Percentiles rank a stretch among this genome's conserved stretches.
Conservation (phyloP, 2,797 vertebrate genomes). For the Furcifer pardalis region DNA sequence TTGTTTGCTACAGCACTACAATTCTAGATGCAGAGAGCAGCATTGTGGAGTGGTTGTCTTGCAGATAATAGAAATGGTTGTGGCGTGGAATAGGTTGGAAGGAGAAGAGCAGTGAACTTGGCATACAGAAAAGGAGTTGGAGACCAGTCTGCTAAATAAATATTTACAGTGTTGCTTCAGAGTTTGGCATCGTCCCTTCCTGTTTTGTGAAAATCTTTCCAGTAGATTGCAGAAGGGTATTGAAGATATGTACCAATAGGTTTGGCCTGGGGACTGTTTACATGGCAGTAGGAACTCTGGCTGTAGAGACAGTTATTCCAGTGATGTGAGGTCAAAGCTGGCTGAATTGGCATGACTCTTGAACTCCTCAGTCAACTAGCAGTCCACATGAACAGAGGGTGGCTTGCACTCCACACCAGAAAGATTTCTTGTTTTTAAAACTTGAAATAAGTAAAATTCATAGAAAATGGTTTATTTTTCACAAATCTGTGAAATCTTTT, state of each 20-base stretch:
- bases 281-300: conserved; percentile 45
- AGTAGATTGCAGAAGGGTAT: conserved; percentile 26
- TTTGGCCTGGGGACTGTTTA: conserved; percentile 64
- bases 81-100: neutral
- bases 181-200: conserved; percentile 49
- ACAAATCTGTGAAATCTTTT: neutral
- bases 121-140: neutral
- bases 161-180: conserved; percentile 26
- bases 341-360: neutral
- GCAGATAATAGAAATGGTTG: neutral
- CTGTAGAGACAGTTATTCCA: conserved; percentile 35
- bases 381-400: neutral
- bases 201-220: conserved; percentile 62
- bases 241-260: conserved; percentile 50
- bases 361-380: neutral
- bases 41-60: neutral
- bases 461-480: neutral
- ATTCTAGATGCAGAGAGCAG: neutral
- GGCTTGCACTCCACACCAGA: neutral
- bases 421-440: neutral
- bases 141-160: conserved; percentile 1
- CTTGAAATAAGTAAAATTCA: neutral
- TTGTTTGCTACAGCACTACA: neutral
- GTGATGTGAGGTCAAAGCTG: neutral
- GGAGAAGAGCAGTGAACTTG: too few relatives aligned